These are phyloP conservation scores for Lepeophtheirus salmonis DNA, from an alignment of 1,140 invertebrate species.

Conservation along the genomic window DNA sequence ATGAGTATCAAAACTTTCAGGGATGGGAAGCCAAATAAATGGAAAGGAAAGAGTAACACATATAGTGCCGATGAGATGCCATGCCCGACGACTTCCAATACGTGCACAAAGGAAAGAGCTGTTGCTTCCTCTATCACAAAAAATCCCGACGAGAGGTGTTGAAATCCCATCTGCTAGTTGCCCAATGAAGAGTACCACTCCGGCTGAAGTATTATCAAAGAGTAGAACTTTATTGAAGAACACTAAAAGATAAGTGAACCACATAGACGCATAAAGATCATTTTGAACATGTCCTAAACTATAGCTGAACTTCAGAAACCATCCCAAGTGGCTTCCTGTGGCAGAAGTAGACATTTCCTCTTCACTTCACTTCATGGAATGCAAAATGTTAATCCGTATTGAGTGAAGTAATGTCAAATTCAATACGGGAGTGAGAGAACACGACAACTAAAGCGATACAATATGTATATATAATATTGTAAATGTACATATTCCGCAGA, in stretches of 20 bases:
- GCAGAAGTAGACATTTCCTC: too few relatives aligned
- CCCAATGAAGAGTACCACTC: conserved; percentile 57
- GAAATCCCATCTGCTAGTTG: conserved; percentile 72
- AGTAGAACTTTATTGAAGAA: conserved; percentile 61
- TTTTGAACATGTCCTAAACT: conserved; percentile 72
- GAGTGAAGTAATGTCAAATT: too few relatives aligned
- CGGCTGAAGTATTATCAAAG: conserved; percentile 52
- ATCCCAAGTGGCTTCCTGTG: background rate
- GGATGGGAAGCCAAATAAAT: conserved; percentile 32
- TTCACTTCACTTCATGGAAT: too few relatives aligned
- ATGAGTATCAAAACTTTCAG: background rate
- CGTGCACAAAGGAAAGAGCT: conserved; percentile 17
- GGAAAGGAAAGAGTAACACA: conserved; percentile 63
- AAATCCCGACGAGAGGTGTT: conserved; percentile 70
- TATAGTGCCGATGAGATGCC: conserved; percentile 34
- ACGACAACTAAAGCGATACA: too few relatives aligned
- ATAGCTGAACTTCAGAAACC: conserved; percentile 27
- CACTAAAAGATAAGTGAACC: conserved; percentile 90
- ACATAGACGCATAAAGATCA: conserved; percentile 85
- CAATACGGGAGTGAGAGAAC: too few relatives aligned
- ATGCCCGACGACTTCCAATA: conserved; percentile 23
- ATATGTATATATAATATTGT: too few relatives aligned
- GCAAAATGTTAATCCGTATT: too few relatives aligned
- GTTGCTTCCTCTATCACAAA: conserved; percentile 50
- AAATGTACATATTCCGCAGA: too few relatives aligned